A percentile compares a stretch with the other conserved stretches of the same genome.
phyloP scores from a whole-genome alignment of 1,140 invertebrate genomes.

The Elysia chlorotica region DNA sequence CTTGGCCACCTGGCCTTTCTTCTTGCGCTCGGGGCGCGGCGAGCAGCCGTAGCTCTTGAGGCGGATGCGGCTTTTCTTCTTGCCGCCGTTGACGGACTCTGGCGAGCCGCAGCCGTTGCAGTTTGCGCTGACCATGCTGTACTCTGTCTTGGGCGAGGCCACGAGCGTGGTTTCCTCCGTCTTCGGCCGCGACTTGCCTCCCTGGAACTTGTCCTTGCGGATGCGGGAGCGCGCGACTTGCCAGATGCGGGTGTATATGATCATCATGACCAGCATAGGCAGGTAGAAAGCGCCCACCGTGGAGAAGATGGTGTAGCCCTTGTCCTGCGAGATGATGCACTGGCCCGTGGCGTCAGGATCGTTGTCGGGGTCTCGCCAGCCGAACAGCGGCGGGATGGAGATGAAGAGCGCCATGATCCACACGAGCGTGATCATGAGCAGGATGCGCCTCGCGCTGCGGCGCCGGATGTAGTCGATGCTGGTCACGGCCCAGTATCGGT shows the following conservation, averaged over 20 bases:
- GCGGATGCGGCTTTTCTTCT: conserved; percentile 8
- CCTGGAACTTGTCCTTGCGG: conserved; percentile 48
- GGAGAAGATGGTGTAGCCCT: conserved; percentile 59
- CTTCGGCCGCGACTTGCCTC: conserved; percentile 23
- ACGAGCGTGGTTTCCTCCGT: conserved; percentile 25
- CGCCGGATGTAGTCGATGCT: conserved; percentile 93
- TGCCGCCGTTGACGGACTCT: neutral
- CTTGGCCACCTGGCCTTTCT: conserved; percentile 7
- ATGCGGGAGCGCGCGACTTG: conserved; percentile 54
- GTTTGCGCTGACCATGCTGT: conserved; percentile 32
- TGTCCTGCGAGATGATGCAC: conserved; percentile 60
- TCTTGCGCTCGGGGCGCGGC: conserved; percentile 7
- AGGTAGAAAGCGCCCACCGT: conserved; percentile 62
- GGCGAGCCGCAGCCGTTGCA: conserved; percentile 30
- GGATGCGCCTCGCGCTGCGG: conserved; percentile 79
- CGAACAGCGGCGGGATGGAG: conserved; percentile 83
- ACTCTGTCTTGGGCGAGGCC: conserved; percentile 23
- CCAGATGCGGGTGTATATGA: conserved; percentile 60
- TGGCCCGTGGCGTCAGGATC: conserved; percentile 41
- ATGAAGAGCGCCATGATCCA: conserved; percentile 86
- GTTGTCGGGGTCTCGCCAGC: conserved; percentile 52
- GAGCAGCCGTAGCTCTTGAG: conserved; percentile 22
- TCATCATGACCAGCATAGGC: conserved; percentile 59
- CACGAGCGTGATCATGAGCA: conserved; percentile 87
- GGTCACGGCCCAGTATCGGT: conserved; percentile 95